phyloP scores from a whole-genome alignment of 2,888 invertebrate genomes.

The Boloria selene region DNA sequence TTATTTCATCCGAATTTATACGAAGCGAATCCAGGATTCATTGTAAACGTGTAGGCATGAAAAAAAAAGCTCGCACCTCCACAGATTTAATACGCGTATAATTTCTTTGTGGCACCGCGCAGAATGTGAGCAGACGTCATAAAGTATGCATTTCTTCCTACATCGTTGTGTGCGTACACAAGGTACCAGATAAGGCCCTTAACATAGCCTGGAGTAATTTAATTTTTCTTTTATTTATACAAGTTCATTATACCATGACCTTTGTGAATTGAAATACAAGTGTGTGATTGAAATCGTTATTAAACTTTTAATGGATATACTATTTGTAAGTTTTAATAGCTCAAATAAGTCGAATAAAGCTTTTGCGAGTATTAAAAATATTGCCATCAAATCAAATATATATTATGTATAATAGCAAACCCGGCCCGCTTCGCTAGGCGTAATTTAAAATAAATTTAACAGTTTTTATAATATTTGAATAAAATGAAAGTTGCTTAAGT shows the following conservation, averaged over 20 bases:
- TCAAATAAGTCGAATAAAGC: too few species aligned
- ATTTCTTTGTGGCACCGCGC: constrained; percentile 83
- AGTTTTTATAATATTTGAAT: too few species aligned
- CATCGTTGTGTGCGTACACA: constrained; percentile 57
- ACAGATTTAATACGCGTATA: constrained; percentile 81
- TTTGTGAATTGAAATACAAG: constrained; percentile 27
- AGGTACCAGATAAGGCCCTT: constrained; percentile 26
- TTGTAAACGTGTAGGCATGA: constrained; percentile 41
- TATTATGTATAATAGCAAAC: too few species aligned
- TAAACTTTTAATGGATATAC: too few species aligned
- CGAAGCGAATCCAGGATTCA: constrained; percentile 39
- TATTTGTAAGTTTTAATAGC: neutral
- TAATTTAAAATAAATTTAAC: too few species aligned
- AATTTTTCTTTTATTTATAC: constrained; percentile 26
- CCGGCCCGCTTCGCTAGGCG: too few species aligned
- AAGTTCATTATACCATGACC: constrained; percentile 36
- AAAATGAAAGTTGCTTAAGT: too few species aligned
- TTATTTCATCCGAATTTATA: constrained; percentile 9
- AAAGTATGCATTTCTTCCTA: constrained; percentile 81
- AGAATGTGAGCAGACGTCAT: constrained; percentile 81
- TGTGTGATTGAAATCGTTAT: neutral
- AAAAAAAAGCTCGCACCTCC: constrained; percentile 68
- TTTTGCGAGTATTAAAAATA: too few species aligned
- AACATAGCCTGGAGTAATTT: constrained; percentile 34
- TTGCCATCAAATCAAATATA: neutral